Conservation (phyloP, 2,113 vertebrate species). For the Hemibagrus wyckioides region DNA sequence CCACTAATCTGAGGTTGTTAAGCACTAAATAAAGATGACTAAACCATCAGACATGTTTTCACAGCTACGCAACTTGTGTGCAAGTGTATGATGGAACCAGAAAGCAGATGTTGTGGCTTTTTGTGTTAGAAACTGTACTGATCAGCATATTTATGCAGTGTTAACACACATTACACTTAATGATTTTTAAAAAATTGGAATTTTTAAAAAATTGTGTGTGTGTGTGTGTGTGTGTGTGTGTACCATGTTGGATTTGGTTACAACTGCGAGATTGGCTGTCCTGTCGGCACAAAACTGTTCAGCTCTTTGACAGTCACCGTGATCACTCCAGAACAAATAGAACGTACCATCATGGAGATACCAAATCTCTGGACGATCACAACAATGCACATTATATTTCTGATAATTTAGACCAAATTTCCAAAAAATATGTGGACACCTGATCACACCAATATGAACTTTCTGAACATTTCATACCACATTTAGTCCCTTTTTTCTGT, state of each 20-base stretch:
- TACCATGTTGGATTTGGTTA: slow-evolving; percentile 4
- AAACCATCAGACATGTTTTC: not conserved
- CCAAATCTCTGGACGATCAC: slow-evolving; percentile 1
- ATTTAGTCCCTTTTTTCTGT: not conserved
- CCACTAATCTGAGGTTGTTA: too few species aligned
- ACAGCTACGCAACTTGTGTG: not conserved
- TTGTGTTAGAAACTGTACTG: not conserved
- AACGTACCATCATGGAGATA: not conserved
- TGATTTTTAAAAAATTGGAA: not conserved
- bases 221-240: not conserved
- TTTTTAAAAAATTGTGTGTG: not conserved
- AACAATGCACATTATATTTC: not conserved
- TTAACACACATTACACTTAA: not conserved
- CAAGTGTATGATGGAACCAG: not conserved
- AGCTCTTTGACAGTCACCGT: not conserved
- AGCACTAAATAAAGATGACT: too few species aligned
- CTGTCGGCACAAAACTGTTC: not conserved
- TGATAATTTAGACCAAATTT: too few species aligned
- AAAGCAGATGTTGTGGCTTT: slow-evolving; percentile 1
- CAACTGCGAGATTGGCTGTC: not conserved
- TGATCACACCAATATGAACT: not conserved
- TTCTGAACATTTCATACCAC: not conserved
- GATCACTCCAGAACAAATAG: slow-evolving; percentile 4
- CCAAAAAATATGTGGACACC: not conserved
- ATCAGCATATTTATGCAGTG: not conserved